These are phyloP conservation scores for Esperia sulphurella DNA, from an alignment of 2,888 invertebrate species.

Conservation along the genomic window DNA sequence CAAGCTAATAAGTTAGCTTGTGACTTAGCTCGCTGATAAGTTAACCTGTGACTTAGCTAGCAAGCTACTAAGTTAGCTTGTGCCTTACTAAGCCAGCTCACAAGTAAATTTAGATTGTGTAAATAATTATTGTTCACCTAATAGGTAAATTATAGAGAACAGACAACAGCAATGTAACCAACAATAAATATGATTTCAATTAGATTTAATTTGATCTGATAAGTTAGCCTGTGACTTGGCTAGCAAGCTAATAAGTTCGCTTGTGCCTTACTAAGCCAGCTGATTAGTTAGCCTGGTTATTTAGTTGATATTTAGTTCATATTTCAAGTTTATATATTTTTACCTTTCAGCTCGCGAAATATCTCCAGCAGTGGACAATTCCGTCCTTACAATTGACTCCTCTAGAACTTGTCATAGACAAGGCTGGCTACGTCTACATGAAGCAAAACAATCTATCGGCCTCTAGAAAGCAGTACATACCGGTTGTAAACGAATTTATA, in stretches of 20 bases:
- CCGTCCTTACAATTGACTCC: conserved; percentile 55
- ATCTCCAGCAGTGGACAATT: conserved; percentile 40
- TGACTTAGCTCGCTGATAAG: neutral
- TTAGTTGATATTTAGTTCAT: too few species aligned
- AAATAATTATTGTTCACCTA: too few species aligned
- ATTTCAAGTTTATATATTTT: conserved; percentile 13
- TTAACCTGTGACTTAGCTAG: too few species aligned
- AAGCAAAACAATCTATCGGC: conserved; percentile 79
- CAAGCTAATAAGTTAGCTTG: neutral
- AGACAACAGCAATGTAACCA: too few species aligned
- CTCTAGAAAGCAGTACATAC: conserved; percentile 85
- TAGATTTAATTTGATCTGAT: too few species aligned
- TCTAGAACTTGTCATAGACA: conserved; percentile 30
- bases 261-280: too few species aligned
- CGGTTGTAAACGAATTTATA: conserved; percentile 74
- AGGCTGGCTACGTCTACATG: conserved; percentile 69
- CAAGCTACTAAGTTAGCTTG: neutral
- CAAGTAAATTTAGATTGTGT: too few species aligned
- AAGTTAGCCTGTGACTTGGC: too few species aligned
- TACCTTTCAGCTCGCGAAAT: conserved; percentile 39
- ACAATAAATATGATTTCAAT: too few species aligned
- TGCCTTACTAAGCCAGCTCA: neutral
- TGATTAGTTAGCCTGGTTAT: too few species aligned
- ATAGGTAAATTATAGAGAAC: too few species aligned
- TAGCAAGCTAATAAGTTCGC: too few species aligned